phyloP scores from a whole-genome alignment of 1,140 invertebrate species.

The Heliothis virescens region DNA sequence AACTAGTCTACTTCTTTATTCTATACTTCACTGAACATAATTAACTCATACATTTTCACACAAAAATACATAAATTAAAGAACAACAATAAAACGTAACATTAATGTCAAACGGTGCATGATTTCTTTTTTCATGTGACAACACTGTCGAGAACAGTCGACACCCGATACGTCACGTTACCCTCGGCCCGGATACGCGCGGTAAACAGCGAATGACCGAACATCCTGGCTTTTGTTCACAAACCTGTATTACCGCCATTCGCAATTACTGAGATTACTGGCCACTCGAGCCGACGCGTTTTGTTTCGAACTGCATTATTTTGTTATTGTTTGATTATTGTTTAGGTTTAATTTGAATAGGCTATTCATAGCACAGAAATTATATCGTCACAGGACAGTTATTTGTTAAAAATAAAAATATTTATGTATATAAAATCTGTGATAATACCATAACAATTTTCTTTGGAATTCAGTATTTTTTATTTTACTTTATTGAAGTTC shows the following conservation, averaged over 20 bases:
- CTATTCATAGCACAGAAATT: too few species aligned
- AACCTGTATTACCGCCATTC: conserved; percentile 50
- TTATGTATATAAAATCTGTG: too few species aligned
- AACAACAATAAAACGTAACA: conserved; percentile 17
- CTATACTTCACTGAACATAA: too few species aligned
- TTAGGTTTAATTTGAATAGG: not conserved
- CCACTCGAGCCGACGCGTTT: not conserved
- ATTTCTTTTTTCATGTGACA: conserved; percentile 39
- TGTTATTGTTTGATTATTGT: conserved; percentile 1
- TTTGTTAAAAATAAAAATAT: too few species aligned
- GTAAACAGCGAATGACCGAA: conserved; percentile 55
- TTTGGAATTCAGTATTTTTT: too few species aligned
- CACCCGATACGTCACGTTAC: conserved; percentile 35
- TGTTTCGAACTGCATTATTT: conserved; percentile 31
- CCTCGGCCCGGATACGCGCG: conserved; percentile 56
- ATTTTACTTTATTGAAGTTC: not conserved
- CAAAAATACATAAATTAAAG: not conserved
- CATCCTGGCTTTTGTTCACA: conserved; percentile 74
- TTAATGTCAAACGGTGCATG: conserved; percentile 32
- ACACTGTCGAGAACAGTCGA: conserved; percentile 19
- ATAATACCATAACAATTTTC: too few species aligned
- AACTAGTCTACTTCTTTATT: too few species aligned
- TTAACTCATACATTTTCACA: too few species aligned
- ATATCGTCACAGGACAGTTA: too few species aligned
- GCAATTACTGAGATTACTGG: conserved; percentile 33